Evolutionary conservation across 2,797 vertebrate species (phyloP), one percentile per base, ranked within the genome.

Genomic region (Lepus townsendii): DNA sequence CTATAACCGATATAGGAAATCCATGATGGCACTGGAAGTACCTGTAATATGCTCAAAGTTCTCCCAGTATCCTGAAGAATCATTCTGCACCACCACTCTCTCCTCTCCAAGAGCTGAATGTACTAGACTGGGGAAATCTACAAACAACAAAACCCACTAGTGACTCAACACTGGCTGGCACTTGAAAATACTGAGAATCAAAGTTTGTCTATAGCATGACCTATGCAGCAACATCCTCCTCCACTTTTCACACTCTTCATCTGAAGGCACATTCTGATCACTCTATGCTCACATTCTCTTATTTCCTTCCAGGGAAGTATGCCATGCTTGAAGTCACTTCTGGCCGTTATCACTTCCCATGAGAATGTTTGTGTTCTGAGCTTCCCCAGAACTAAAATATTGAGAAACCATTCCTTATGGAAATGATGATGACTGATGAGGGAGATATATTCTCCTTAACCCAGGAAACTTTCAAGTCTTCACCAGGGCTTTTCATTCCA

Each of bases 131-230:
- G 82, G 84, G 69, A 68, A 69, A 86, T 54, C 20, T 71, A 91
- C 32, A 86, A 95, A 76, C 24, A 77, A 92, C 65, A 92, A 89
- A 95, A 89, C 42, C 30, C 80, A 75, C 84, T 93, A 86, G 57
- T 76, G 35, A 92, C 38, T 93, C 52, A 83, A 72, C 7, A 4
- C 20, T 47, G 20, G 38, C 8, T 94, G 65, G 68, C 17, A 75
- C 22, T 57, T 93, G 71, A 93, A 95, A 96, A 91, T 52, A 62
- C 17, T 80, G 79, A 63, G 24, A 80, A 95, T 65, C n/a, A 75
- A 82, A 93, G 2, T 47, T 35, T 96, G 57, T 75, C 65, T 92
- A 94, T 84, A 26, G 8, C 88, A 60, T 38, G 84, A 86, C 38
- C 35, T 69, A 38, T n/a, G 93, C 0, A 6, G 50, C 26, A 89